These are phyloP conservation scores for Polyploca ridens DNA, from an alignment of 2,888 invertebrate genomes.

Conservation along the genomic window DNA sequence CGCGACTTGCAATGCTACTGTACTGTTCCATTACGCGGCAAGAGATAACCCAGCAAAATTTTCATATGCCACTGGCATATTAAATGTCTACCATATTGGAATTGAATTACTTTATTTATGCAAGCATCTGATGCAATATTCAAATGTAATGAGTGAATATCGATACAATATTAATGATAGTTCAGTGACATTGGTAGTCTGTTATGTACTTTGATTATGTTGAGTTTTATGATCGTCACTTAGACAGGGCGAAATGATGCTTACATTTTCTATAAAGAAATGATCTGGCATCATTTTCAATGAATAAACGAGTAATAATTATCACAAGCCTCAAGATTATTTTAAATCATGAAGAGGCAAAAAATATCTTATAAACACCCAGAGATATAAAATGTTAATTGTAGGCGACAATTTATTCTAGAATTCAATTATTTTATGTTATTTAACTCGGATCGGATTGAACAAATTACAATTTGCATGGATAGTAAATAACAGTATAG, in stretches of 20 bases:
- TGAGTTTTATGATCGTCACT: neutral
- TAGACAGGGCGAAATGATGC: neutral
- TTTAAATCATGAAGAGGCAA: neutral
- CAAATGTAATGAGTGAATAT: conserved; percentile 8
- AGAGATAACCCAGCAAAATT: conserved; percentile 61
- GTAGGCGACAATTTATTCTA: neutral
- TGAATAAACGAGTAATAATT: neutral
- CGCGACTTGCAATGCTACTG: conserved; percentile 54
- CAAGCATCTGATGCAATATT: conserved; percentile 30
- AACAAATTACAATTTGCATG: neutral
- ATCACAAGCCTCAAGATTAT: neutral
- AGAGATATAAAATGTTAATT: neutral
- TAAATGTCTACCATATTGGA: conserved; percentile 38
- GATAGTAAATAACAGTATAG: neutral
- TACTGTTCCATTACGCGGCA: conserved; percentile 45
- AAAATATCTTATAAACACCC: neutral
- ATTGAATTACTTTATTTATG: conserved; percentile 47
- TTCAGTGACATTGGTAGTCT: neutral
- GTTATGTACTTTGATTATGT: neutral
- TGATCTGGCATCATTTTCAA: neutral
- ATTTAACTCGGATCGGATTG: too few relatives aligned
- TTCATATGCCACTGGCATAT: conserved; percentile 50
- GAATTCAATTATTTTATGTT: neutral
- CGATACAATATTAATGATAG: neutral
- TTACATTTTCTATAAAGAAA: neutral